These are phyloP conservation scores for Pogonomyrmex barbatus DNA, from an alignment of 1,140 invertebrate genomes.

Conservation along the genomic window DNA sequence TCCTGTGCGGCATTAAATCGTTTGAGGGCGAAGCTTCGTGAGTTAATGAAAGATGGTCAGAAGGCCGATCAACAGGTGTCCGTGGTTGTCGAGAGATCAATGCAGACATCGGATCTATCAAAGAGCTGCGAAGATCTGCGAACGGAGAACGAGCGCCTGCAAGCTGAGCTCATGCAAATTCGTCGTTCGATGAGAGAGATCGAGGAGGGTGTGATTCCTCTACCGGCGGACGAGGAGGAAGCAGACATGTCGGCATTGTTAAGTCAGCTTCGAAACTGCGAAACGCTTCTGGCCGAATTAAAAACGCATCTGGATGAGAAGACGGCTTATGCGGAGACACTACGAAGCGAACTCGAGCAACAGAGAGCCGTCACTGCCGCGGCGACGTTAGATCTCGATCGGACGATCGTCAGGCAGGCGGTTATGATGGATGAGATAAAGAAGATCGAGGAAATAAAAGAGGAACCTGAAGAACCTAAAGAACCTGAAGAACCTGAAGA, in stretches of 20 bases:
- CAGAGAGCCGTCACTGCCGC: conserved; percentile 22
- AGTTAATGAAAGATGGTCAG: conserved; percentile 78
- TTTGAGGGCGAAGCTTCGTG: conserved; percentile 78
- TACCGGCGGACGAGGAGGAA: conserved; percentile 7
- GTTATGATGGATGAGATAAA: conserved; percentile 60
- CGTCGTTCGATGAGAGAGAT: conserved; percentile 42
- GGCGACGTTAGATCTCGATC: conserved; percentile 69
- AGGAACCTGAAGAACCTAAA: conserved; percentile 56
- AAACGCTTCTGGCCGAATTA: conserved; percentile 68
- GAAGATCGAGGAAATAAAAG: conserved; percentile 56
- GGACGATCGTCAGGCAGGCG: conserved; percentile 57
- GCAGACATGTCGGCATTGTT: conserved; percentile 46
- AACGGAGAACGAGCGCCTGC: conserved; percentile 74
- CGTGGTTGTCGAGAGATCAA: conserved; percentile 75
- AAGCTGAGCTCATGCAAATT: conserved; percentile 65
- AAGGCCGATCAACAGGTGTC: conserved; percentile 75
- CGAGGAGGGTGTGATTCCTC: conserved; percentile 16
- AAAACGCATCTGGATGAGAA: conserved; percentile 73
- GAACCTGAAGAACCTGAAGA: conserved; percentile 75
- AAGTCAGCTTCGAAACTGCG: conserved; percentile 62
- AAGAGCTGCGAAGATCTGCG: conserved; percentile 76
- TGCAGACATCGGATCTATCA: conserved; percentile 77
- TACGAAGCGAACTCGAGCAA: conserved; percentile 69
- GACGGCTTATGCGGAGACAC: conserved; percentile 65
- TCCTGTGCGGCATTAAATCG: conserved; percentile 80